phyloP scores from a whole-genome alignment of 2,797 vertebrate genomes.

The Chelon auratus region DNA sequence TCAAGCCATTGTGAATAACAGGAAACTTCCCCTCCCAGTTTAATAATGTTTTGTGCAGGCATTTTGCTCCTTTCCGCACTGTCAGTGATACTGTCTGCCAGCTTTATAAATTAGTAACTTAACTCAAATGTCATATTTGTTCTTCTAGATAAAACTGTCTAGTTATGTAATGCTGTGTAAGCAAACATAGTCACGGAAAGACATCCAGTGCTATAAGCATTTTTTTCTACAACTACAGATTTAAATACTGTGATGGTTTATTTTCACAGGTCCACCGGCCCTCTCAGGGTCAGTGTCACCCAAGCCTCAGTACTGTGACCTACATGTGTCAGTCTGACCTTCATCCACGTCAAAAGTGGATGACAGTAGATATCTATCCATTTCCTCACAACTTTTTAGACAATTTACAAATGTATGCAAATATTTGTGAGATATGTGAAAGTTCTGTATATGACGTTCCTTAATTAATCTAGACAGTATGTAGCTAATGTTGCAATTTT shows the following conservation, averaged over 20 bases:
- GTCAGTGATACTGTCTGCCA: slow-evolving; percentile 7
- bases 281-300: slow-evolving; percentile 58
- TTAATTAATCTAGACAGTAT: slow-evolving; percentile 3
- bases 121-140: slow-evolving; percentile 23
- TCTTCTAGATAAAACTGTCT: slow-evolving; percentile 26
- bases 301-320: slow-evolving; percentile 36
- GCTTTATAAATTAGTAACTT: slow-evolving; percentile 11
- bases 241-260: neutral
- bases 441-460: neutral
- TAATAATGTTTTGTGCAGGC: slow-evolving; percentile 44
- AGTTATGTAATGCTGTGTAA: slow-evolving; percentile 7
- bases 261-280: slow-evolving; percentile 14
- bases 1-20: slow-evolving; percentile 48
- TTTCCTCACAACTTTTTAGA: neutral
- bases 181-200: neutral
- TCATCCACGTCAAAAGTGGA: neutral
- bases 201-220: neutral
- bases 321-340: slow-evolving; percentile 7
- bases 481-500: neutral
- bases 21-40: slow-evolving; percentile 67
- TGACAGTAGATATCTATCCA: neutral
- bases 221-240: slow-evolving; percentile 1
- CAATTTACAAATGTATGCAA: neutral
- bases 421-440: neutral
- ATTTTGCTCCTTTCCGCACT: slow-evolving; percentile 22